Evolutionary conservation across 2,113 vertebrate species (phyloP).

Genomic region (Corythornis vintsioides): DNA sequence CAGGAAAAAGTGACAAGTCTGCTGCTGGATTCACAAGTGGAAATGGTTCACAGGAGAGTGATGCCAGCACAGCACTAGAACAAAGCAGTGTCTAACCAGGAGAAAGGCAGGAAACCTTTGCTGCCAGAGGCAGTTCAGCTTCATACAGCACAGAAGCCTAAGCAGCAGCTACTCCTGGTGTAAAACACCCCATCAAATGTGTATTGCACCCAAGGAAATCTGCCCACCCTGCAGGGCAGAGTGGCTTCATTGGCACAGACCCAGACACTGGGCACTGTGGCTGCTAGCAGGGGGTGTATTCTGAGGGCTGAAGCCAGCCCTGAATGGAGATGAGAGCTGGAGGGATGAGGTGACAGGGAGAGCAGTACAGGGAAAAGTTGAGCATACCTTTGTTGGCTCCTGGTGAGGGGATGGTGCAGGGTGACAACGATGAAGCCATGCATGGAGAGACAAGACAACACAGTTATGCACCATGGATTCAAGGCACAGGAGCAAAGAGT

Average conservation of each 20-base stretch:
- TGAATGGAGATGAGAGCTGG: too few relatives aligned
- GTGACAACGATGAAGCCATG: conserved; percentile 78
- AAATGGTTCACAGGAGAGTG: not conserved
- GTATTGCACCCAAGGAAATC: not conserved
- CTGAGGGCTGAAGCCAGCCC: not conserved
- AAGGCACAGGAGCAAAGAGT: conserved; percentile 34
- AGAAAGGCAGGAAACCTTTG: conserved; percentile 8
- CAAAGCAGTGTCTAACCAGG: not conserved
- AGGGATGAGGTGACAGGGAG: too few relatives aligned
- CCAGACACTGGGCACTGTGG: too few relatives aligned
- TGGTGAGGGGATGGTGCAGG: conserved; percentile 63
- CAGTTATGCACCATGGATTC: conserved; percentile 10
- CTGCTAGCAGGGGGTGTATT: not conserved
- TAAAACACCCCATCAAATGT: not conserved
- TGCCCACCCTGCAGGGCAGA: not conserved
- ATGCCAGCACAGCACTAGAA: not conserved
- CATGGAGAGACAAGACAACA: conserved; percentile 72
- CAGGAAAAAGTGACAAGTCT: not conserved
- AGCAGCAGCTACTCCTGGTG: not conserved
- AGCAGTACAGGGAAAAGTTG: too few relatives aligned
- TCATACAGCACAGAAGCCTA: not conserved
- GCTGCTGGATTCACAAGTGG: not conserved
- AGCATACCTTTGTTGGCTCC: conserved; percentile 81
- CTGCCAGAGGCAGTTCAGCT: not conserved
- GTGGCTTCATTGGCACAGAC: not conserved